Evolutionary conservation across 2,113 vertebrate genomes (phyloP).

Genomic region (Paracanthobrama guichenoti): DNA sequence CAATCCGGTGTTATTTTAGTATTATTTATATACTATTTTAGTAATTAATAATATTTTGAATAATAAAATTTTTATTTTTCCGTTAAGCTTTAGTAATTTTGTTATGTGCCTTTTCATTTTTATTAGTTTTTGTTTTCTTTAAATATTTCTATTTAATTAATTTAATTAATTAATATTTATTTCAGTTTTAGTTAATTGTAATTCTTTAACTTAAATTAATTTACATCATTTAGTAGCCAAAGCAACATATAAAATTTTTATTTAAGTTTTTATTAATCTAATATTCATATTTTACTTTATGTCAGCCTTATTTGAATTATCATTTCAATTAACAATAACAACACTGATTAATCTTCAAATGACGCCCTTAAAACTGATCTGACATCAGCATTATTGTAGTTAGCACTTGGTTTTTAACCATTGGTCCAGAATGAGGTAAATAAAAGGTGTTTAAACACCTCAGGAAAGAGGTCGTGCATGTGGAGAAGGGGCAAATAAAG

Average conservation of each 20-base stretch:
- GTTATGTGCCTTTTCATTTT: neutral
- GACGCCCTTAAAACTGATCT: neutral
- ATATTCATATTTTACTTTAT: neutral
- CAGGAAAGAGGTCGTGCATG: conserved; percentile 38
- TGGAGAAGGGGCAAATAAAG: conserved; percentile 16
- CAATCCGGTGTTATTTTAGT: neutral
- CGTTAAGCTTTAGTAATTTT: neutral
- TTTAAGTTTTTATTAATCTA: neutral
- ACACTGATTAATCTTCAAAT: neutral
- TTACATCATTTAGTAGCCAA: too few species aligned
- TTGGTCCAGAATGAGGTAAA: neutral
- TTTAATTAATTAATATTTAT: neutral
- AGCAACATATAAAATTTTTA: neutral
- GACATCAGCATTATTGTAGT: neutral
- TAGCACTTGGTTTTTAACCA: neutral
- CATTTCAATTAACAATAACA: neutral
- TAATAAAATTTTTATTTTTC: neutral
- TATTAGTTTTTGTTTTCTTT: neutral
- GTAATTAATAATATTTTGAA: neutral
- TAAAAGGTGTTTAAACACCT: neutral
- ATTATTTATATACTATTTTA: neutral
- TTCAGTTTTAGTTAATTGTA: neutral
- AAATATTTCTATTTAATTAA: neutral
- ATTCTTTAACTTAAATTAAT: neutral
- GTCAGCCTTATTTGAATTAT: neutral